Evolutionary conservation across 1,140 invertebrate genomes (phyloP), one percentile per base, ranked within the genome.

Genomic region (Solen grandis): DNA sequence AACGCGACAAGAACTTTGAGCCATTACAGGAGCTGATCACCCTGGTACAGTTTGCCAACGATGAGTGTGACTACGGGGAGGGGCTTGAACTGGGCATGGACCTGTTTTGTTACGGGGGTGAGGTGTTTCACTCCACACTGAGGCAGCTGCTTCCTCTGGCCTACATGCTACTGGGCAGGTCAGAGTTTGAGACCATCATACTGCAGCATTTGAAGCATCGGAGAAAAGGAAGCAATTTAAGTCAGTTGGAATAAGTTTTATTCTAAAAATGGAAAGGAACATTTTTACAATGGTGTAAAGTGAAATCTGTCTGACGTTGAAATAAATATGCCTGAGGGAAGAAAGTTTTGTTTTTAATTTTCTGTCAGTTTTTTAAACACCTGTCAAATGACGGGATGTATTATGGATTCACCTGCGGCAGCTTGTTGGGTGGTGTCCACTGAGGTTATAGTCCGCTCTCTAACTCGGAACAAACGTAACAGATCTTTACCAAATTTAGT

Each of bases 51-150:
- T 97, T 97, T 91, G 97, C 97, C 1, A 95, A 96, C 81, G 97
- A 99, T 91, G 97, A 99, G 91, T 97, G 96, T 90, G 97, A 99
- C 91, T 98, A 97, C 93, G 97, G 97, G 0, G 97, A 96, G 63
- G 96, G 96, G 5, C 88, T 99, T 1, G 97, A 99, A 92, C 92
- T 97, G 33, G 97, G 96, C 0, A 94, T 97, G 41, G 95, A 97
- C 92, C 90, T 98, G 22, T 97, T 99, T 88, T 95, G 94, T 77
- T 96, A 94, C 87, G 90, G 90, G 10, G 86, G 86, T 0, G 79
- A 87, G 31, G 74, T 66, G 8, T 88, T 98, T 54, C 95, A 98
- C 92, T 91, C 93, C 31, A 94, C 93, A 63, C 93, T 95, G 1
- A 87, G 94, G 35, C 93, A 93, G 79, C 93, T 96, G 81, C 91